A percentile compares a stretch with the other conserved stretches of the same genome.
phyloP scores from a whole-genome alignment of 2,113 vertebrate genomes.

The Raja brachyura region DNA sequence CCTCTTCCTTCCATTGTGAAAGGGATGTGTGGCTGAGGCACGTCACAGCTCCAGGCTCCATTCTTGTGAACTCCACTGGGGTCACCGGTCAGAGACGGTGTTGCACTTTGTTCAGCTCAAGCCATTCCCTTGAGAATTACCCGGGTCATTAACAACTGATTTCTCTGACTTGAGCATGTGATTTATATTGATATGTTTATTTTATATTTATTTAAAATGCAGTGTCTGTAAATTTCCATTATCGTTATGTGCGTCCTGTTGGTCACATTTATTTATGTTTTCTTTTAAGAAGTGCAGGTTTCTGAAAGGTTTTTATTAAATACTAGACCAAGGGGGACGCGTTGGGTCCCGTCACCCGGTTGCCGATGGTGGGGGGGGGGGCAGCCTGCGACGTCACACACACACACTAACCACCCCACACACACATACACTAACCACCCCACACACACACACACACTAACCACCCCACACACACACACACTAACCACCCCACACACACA shows the following conservation, averaged over 20 bases:
- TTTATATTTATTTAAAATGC: not conserved
- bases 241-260: not conserved
- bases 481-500: too few relatives aligned
- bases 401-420: too few relatives aligned
- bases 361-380: too few relatives aligned
- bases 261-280: not conserved
- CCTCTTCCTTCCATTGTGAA: constrained; percentile 84
- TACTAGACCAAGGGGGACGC: too few relatives aligned
- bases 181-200: not conserved
- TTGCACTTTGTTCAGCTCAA: constrained; percentile 14
- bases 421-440: too few relatives aligned
- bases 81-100: constrained; percentile 16
- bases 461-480: too few relatives aligned
- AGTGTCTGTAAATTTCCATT: not conserved
- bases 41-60: constrained; percentile 35
- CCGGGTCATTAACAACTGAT: not conserved
- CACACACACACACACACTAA: too few relatives aligned
- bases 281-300: not conserved
- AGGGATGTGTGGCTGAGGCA: constrained; percentile 42
- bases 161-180: not conserved
- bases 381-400: too few relatives aligned
- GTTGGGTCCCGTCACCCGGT: too few relatives aligned
- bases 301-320: too few relatives aligned
- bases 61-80: not conserved
- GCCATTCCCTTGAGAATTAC: not conserved